Conservation (phyloP, 2,888 invertebrate genomes). For the Beris morrisii region DNA sequence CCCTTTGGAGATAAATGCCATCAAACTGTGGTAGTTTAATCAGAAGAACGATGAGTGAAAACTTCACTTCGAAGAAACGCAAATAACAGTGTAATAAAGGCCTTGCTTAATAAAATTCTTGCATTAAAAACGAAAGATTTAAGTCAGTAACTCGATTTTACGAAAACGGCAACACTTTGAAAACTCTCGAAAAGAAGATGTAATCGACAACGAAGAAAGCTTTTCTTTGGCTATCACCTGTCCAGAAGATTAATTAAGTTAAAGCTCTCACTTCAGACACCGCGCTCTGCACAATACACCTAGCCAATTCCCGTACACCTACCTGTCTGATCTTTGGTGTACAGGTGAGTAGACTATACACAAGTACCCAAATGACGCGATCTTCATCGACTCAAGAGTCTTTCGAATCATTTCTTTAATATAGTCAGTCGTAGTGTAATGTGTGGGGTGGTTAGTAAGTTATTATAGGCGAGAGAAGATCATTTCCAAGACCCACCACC, state of each 20-base stretch:
- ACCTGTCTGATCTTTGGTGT: too few relatives aligned
- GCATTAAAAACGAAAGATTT: conserved; percentile 6
- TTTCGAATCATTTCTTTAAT: too few relatives aligned
- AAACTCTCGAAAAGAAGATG: conserved; percentile 2
- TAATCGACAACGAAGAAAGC: conserved; percentile 1
- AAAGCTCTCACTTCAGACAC: conserved; percentile 34
- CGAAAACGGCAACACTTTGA: not conserved
- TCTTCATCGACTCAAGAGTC: conserved; percentile 30
- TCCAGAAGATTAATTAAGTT: conserved; percentile 11
- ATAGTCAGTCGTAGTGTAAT: too few relatives aligned
- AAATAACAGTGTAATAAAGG: too few relatives aligned
- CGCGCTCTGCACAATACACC: conserved; percentile 34
- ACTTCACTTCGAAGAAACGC: too few relatives aligned
- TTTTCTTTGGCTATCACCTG: conserved; percentile 21
- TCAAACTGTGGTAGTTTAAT: too few relatives aligned
- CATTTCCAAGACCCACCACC: too few relatives aligned
- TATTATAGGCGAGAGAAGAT: too few relatives aligned
- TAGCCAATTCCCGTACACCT: conserved; percentile 33
- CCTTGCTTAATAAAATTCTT: too few relatives aligned
- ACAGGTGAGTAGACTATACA: conserved; percentile 32
- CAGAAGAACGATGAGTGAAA: too few relatives aligned
- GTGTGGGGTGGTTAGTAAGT: too few relatives aligned
- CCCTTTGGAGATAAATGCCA: too few relatives aligned
- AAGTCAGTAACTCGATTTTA: conserved; percentile 5
- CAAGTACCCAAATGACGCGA: conserved; percentile 37